A percentile compares a stretch with the other conserved stretches of the same genome.
These are phyloP conservation scores for Thermophis baileyi DNA, from an alignment of 2,113 vertebrate genomes.

Conservation along the genomic window DNA sequence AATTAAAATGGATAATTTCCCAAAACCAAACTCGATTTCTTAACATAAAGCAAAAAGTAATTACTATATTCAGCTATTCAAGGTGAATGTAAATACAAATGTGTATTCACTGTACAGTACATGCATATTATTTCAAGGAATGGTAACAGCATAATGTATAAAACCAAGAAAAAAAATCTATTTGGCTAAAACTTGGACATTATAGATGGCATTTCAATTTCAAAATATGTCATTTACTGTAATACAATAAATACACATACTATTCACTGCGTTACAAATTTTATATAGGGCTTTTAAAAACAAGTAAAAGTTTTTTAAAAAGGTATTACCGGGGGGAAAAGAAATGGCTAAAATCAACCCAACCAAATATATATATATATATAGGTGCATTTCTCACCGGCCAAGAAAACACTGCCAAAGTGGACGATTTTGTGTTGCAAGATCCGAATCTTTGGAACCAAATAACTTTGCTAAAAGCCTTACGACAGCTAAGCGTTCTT, in stretches of 20 bases:
- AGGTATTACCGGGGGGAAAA: not conserved
- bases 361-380: not conserved
- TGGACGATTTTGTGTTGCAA: constrained; percentile 94
- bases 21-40: not conserved
- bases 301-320: not conserved
- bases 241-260: not conserved
- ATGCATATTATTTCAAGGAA: not conserved
- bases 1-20: not conserved
- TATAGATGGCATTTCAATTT: not conserved
- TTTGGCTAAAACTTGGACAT: not conserved
- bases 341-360: not conserved
- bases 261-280: not conserved
- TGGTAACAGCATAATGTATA: not conserved
- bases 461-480: constrained; percentile 94
- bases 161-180: not conserved
- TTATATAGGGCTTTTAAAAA: not conserved
- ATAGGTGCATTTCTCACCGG: constrained; percentile 72
- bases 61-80: not conserved
- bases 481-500: constrained; percentile 95
- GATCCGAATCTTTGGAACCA: constrained; percentile 96
- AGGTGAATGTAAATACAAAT: not conserved
- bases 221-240: not conserved
- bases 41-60: not conserved
- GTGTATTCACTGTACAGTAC: not conserved
- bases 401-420: constrained; percentile 99